Base-by-base conservation (phyloP, 2,113 vertebrate species). In the Tringa solitaria region DNA sequence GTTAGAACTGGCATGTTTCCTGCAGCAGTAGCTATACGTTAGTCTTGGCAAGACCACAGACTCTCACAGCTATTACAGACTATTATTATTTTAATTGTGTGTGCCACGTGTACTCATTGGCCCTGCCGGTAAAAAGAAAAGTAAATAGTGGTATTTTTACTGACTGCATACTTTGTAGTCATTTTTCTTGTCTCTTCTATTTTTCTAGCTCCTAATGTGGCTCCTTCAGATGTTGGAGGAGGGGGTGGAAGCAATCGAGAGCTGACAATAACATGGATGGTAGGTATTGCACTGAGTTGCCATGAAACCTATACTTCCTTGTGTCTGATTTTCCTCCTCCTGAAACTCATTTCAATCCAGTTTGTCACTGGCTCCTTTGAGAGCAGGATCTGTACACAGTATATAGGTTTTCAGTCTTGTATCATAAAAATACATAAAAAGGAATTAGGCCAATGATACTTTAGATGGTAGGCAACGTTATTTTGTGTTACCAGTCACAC, bases 201-300 rank as follows among this genome's bases (percentile, higher is more conserved):
- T 98, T 81, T 96, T 97, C 97, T 96, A 99, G 99, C 97, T 97
- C 99, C 99, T 96, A 98, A 98, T 91, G 99, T 99, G 98, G 99
- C 99, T 95, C 99, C 99, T 87, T 99, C 99, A 68, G 98, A 99
- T 93, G 98, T 99, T 11, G 98, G 98, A 67, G 99, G 99, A 84
- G 99, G 99, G 3, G 99, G 99, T 35, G 99, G 99, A 93, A 98
- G 97, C 67, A 99, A 98, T 96, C 98, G 98, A 92, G 99, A 99
- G 83, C 97, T 99, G 97, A 99, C 98, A 80, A 99, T 99, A 97
- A 99, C 99, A 1, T 99, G 99, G 99, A 99, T 98, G 97, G 99
- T 99, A 98, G 53, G 98, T 98, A 93, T 67, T 45, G 16, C 16
- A 2, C 75, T 37, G 26, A 77, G 26, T 35, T 37, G 75, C 10